Conservation (phyloP, 2,797 vertebrate species). For the Borostomias antarcticus region DNA sequence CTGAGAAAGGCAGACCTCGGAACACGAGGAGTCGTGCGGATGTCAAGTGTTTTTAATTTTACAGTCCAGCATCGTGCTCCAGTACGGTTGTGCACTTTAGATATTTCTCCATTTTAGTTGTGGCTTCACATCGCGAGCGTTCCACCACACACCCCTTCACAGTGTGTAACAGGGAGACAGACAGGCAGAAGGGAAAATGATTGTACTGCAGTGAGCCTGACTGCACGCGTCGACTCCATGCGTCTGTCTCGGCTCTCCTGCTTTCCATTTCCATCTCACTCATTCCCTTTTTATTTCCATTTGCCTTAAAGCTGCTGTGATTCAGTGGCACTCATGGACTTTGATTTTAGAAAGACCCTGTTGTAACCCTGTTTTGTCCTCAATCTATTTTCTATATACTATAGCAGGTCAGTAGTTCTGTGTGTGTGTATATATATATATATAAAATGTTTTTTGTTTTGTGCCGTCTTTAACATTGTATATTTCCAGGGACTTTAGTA, state of each 20-base stretch:
- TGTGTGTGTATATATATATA: conserved; percentile 14
- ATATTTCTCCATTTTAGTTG: conserved; percentile 12
- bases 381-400: conserved; percentile 11
- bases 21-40: not conserved
- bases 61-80: conserved; percentile 12
- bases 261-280: conserved; percentile 13
- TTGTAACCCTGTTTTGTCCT: conserved; percentile 1
- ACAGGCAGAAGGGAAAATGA: conserved; percentile 44
- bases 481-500: conserved; percentile 8
- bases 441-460: not conserved
- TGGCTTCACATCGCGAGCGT: conserved; percentile 14
- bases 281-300: conserved; percentile 1
- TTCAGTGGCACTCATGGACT: conserved; percentile 23
- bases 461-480: not conserved
- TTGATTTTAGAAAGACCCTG: conserved; percentile 20
- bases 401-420: conserved; percentile 26
- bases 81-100: conserved; percentile 43
- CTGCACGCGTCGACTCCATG: conserved; percentile 5
- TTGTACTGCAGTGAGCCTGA: conserved; percentile 46
- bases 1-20: conserved; percentile 17
- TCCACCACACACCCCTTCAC: conserved; percentile 3
- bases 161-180: conserved; percentile 21
- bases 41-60: not conserved
- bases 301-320: conserved; percentile 38
- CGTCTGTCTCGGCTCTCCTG: not conserved